Conservation (phyloP, 1,140 invertebrate genomes). For the Drosophila leontia region DNA sequence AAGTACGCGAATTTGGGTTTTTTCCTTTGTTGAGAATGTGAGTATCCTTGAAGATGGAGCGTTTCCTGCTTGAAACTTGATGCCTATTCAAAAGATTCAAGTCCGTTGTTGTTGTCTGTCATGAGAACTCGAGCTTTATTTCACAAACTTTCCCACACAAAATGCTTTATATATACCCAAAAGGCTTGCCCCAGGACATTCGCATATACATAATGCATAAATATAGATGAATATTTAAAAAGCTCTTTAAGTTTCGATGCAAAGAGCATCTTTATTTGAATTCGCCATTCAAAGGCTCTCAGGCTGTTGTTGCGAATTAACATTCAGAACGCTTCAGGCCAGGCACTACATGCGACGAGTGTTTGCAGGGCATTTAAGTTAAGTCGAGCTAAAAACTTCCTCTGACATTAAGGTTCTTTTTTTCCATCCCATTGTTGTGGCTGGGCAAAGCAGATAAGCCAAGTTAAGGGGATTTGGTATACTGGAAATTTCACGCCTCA, state of each 20-base stretch:
- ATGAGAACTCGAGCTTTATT: slow-evolving; percentile 27
- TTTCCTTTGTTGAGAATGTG: slow-evolving; percentile 25
- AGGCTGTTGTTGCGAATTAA: slow-evolving; percentile 25
- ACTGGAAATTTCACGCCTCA: slow-evolving; percentile 49
- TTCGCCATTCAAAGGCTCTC: not conserved
- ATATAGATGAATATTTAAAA: slow-evolving; percentile 34
- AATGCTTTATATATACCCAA: not conserved
- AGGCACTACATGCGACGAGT: slow-evolving; percentile 21
- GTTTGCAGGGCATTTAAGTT: slow-evolving; percentile 30
- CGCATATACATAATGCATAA: slow-evolving; percentile 20
- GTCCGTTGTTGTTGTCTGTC: slow-evolving; percentile 14
- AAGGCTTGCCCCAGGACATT: slow-evolving; percentile 10
- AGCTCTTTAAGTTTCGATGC: slow-evolving; percentile 18
- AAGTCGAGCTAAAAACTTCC: slow-evolving; percentile 37
- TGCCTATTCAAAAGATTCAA: slow-evolving; percentile 55
- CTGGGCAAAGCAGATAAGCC: slow-evolving; percentile 35
- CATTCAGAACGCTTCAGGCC: slow-evolving; percentile 13
- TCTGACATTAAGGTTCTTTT: slow-evolving; percentile 11
- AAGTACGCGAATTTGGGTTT: slow-evolving; percentile 24
- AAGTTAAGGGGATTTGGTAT: slow-evolving; percentile 36
- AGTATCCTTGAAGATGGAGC: slow-evolving; percentile 18
- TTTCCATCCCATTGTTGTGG: slow-evolving; percentile 9
- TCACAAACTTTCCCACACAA: slow-evolving; percentile 54
- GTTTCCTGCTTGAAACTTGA: slow-evolving; percentile 73
- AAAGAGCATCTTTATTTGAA: slow-evolving; percentile 28